phyloP scores from a whole-genome alignment of 2,888 invertebrate genomes.

The Kryphioiulus occultus region DNA sequence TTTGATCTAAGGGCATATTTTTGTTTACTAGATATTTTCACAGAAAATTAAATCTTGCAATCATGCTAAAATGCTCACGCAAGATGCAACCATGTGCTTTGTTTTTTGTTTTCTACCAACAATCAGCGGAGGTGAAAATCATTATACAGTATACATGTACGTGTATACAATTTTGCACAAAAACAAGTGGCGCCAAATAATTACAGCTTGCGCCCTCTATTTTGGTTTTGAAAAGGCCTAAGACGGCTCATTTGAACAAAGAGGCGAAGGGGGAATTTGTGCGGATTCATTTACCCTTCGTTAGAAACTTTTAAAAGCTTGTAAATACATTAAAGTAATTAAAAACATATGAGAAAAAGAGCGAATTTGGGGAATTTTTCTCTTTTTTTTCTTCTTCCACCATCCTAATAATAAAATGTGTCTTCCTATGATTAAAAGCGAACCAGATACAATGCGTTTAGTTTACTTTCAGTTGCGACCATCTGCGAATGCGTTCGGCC shows the following conservation, averaged over 20 bases:
- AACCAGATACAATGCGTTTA: conserved; percentile 24
- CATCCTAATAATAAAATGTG: conserved; percentile 33
- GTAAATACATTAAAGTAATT: conserved; percentile 40
- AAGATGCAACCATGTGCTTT: too few species aligned
- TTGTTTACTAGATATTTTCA: too few species aligned
- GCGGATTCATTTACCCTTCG: conserved; percentile 39
- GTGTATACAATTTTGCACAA: not conserved
- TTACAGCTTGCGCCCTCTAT: conserved; percentile 29
- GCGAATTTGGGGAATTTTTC: conserved; percentile 17
- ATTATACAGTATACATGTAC: too few species aligned
- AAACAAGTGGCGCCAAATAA: conserved; percentile 39
- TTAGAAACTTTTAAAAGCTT: conserved; percentile 40
- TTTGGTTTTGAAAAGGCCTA: conserved; percentile 10
- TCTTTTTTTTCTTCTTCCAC: not conserved
- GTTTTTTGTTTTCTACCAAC: too few species aligned
- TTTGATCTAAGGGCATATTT: too few species aligned
- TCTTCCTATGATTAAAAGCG: conserved; percentile 17
- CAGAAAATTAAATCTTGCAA: too few species aligned
- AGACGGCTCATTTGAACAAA: conserved; percentile 9
- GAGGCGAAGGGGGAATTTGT: conserved; percentile 28
- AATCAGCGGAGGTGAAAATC: too few species aligned
- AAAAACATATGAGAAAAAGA: conserved; percentile 33
- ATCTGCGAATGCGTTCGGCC: conserved; percentile 28
- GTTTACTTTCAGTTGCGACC: not conserved
- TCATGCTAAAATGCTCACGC: too few species aligned